Base-by-base conservation (phyloP, 2,888 invertebrate species). In the Xanthia icteritia region DNA sequence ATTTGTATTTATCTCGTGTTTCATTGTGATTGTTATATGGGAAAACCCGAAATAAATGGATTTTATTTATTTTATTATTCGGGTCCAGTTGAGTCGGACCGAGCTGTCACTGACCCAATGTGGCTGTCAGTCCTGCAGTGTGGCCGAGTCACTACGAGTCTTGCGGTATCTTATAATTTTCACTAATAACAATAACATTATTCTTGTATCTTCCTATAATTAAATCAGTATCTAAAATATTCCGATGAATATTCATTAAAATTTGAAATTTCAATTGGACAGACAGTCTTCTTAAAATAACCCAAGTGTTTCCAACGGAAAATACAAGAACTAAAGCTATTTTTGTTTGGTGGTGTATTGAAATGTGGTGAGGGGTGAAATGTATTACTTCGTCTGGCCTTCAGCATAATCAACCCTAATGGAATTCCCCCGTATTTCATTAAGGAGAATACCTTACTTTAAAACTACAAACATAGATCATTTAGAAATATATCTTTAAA, bases 221-320 rank as follows among this genome's bases (percentile, higher is more conserved):
- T 66, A 45, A 73, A 63, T 69, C 66, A 51, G 73, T 36, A 56
- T 61, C 68, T 61, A 0, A 60, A 72, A 60, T 79, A 84, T 80
- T 54, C 65, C 3, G 11, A 70, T 84, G 82, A 82, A 84, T 84
- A 82, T 82, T 84, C 58, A 82, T 84, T 63, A 39, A 36, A 66
- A 80, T 63, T 20, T 51, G 15, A 45, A 66, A 60, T 72, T 83
- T 64, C 64, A 68, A 84, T 69, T 69, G 15, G 6, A 9, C 31
- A 56, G 69, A 56, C 65, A 17, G 56, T 27, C 36, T 66, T 65
- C 42, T n/a, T 15, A 42, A 64, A 81, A 56, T 65, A 68, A 61
- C 69, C 20, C n/a, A 31, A n/a, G 20, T 39, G n/a, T 68, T 76
- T 77, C 6, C 61, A 27, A 60, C 13, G 15, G 13, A 64, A 68